phyloP scores from a whole-genome alignment of 2,888 invertebrate genomes.

The Bombyx huttoni region DNA sequence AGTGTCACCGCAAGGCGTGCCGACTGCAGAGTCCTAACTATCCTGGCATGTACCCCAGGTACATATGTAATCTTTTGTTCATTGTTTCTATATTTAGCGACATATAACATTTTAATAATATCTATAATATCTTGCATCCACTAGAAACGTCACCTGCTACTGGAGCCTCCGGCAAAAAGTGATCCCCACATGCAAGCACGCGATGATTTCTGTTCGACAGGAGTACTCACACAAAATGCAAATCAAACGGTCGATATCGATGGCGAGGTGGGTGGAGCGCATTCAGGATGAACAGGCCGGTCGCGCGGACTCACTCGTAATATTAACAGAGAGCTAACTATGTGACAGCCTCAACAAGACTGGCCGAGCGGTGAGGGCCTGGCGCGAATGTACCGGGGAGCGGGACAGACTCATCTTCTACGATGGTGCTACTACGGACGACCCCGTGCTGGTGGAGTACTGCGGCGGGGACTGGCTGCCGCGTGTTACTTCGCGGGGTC shows the following conservation, averaged over 20 bases:
- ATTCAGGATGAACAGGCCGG: background rate
- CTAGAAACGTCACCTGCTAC: slow-evolving; percentile 91
- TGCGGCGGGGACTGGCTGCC: slow-evolving; percentile 92
- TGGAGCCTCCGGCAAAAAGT: slow-evolving; percentile 89
- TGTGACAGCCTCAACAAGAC: slow-evolving; percentile 76
- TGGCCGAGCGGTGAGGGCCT: slow-evolving; percentile 80
- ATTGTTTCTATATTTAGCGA: background rate
- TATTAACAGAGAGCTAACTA: background rate
- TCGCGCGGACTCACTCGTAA: background rate
- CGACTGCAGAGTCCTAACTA: slow-evolving; percentile 92
- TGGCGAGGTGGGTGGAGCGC: slow-evolving; percentile 65
- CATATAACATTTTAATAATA: background rate
- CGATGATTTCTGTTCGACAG: slow-evolving; percentile 89
- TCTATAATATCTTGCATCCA: background rate
- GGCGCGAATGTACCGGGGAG: slow-evolving; percentile 87
- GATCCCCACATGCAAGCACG: slow-evolving; percentile 90
- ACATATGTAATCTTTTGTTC: background rate
- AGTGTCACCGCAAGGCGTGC: slow-evolving; percentile 88
- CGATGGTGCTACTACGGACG: slow-evolving; percentile 86
- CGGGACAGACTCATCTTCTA: slow-evolving; percentile 89
- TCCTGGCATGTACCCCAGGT: slow-evolving; percentile 85
- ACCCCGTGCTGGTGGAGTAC: slow-evolving; percentile 87
- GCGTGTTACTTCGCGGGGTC: slow-evolving; percentile 77
- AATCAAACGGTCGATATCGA: slow-evolving; percentile 76
- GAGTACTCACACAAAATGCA: slow-evolving; percentile 82